Conservation (phyloP, 2,888 invertebrate species). For the Apoda limacodes region DNA sequence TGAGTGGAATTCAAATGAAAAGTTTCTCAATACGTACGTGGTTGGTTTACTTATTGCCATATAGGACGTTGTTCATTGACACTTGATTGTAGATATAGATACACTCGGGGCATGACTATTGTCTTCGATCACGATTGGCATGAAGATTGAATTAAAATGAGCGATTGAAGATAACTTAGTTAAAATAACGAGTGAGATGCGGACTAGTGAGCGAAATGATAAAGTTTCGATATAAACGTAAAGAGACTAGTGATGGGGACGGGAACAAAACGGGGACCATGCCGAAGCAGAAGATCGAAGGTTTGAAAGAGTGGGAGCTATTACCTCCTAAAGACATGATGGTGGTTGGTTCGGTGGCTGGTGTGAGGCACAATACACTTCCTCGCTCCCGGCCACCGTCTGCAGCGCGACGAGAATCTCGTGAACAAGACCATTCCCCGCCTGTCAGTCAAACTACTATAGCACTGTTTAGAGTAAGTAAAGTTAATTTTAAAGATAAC, state of each 20-base stretch:
- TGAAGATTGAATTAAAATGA: constrained; percentile 40
- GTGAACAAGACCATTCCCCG: constrained; percentile 30
- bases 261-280: constrained; percentile 41
- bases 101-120: constrained; percentile 51
- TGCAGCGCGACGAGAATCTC: constrained; percentile 34
- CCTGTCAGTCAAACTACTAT: constrained; percentile 47
- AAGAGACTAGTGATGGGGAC: constrained; percentile 56
- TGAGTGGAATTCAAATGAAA: constrained; percentile 45
- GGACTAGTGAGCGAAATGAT: constrained; percentile 65
- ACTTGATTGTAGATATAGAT: constrained; percentile 34
- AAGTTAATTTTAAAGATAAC: too few species aligned
- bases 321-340: constrained; percentile 59
- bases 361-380: constrained; percentile 55
- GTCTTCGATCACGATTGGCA: constrained; percentile 37
- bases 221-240: constrained; percentile 75
- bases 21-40: constrained; percentile 47
- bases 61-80: constrained; percentile 39
- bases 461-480: constrained; percentile 59
- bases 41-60: constrained; percentile 54
- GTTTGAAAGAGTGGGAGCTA: constrained; percentile 50
- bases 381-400: constrained; percentile 50
- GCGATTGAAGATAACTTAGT: constrained; percentile 24
- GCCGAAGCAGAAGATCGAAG: constrained; percentile 62
- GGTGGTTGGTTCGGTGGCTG: constrained; percentile 46
- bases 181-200: constrained; percentile 37